These are phyloP conservation scores for Tetrapedia diversipes DNA, from an alignment of 2,888 invertebrate genomes.

Conservation along the genomic window DNA sequence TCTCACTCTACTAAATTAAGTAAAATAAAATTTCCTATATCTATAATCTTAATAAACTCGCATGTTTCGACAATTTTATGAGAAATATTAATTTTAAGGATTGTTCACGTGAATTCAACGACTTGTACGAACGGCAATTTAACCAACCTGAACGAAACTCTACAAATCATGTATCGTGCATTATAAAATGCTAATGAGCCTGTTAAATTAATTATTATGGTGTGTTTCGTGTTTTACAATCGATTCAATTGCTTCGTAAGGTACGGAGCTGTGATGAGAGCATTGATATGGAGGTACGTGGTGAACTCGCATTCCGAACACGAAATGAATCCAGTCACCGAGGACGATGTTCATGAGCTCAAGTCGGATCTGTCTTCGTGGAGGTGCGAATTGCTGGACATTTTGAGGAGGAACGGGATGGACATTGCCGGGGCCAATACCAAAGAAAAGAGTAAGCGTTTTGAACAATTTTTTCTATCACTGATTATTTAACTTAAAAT, in stretches of 20 bases:
- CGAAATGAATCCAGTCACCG: constrained; percentile 94
- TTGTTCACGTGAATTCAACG: no score
- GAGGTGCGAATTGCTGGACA: constrained; percentile 95
- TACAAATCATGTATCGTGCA: no score
- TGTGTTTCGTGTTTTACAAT: background rate
- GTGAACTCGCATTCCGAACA: constrained; percentile 92
- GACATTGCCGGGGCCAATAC: constrained; percentile 89
- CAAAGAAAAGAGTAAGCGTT: constrained; percentile 88
- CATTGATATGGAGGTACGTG: constrained; percentile 96
- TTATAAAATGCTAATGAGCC: no score
- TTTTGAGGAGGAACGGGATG: constrained; percentile 94
- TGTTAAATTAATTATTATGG: background rate
- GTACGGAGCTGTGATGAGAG: constrained; percentile 93
- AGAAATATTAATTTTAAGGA: no score
- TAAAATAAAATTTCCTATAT: no score
- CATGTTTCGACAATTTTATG: no score
- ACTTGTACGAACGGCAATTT: no score
- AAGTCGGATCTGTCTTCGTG: constrained; percentile 97
- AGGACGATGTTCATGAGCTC: constrained; percentile 96
- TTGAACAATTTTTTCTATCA: background rate
- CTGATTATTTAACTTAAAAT: no score
- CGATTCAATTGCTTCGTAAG: constrained; percentile 69
- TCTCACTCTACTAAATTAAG: no score
- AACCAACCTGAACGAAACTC: no score
- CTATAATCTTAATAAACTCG: no score